Conservation (phyloP, 2,888 invertebrate genomes). For the Steromphala cineraria region DNA sequence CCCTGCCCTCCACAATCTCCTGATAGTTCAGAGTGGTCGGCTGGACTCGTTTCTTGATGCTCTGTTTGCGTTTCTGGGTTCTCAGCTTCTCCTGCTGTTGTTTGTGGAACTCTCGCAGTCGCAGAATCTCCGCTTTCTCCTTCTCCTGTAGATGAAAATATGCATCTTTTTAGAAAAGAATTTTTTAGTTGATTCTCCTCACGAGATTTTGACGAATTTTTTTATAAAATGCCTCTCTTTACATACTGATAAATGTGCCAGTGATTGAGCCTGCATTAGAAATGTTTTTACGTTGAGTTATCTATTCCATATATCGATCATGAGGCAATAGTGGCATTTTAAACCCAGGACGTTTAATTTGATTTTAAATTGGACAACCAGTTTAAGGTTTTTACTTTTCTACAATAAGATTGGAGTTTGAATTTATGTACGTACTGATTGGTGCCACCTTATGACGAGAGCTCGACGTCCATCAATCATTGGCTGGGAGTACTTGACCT, state of each 20-base stretch:
- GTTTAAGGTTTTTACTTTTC: no score
- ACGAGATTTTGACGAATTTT: no score
- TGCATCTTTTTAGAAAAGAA: background rate
- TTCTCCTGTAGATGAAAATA: slow-evolving; percentile 48
- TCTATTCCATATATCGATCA: no score
- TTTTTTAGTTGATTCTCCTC: no score
- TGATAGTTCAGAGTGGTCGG: background rate
- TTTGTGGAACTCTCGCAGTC: slow-evolving; percentile 51
- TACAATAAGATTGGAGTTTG: no score
- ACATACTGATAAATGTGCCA: no score
- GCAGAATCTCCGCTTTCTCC: slow-evolving; percentile 55
- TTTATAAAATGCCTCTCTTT: no score
- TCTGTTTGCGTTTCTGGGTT: background rate
- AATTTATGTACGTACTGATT: slow-evolving; percentile 81
- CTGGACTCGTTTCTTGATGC: background rate
- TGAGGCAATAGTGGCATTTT: no score
- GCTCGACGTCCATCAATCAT: slow-evolving; percentile 82
- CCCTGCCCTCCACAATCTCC: background rate
- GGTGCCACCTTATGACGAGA: slow-evolving; percentile 89
- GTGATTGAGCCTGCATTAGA: no score
- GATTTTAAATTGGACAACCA: no score
- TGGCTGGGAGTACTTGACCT: slow-evolving; percentile 94
- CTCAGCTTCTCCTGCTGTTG: slow-evolving; percentile 49
- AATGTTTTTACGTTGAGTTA: no score
- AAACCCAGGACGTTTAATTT: no score